These are phyloP conservation scores for Micronycteris hirsuta DNA, from an alignment of 2,113 vertebrate species.

Conservation along the genomic window DNA sequence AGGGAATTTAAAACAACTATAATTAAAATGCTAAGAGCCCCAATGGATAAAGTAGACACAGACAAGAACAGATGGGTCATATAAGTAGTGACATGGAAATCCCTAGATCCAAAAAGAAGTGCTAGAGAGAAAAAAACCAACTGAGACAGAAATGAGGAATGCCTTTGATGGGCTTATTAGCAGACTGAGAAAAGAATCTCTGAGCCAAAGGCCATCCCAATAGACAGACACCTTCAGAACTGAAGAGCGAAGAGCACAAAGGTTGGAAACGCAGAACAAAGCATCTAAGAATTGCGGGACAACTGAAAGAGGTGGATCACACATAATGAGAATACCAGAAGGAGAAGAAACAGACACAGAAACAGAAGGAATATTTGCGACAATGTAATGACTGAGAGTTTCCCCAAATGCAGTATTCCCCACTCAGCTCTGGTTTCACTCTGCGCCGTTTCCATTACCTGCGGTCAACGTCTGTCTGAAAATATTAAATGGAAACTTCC, in stretches of 20 bases:
- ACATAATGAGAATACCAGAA: neutral
- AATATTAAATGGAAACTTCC: neutral
- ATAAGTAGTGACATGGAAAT: neutral
- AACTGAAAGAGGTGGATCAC: neutral
- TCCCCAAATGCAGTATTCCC: neutral
- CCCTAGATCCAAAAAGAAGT: neutral
- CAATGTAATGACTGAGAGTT: neutral
- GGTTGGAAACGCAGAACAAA: too few species aligned
- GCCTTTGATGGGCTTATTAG: neutral
- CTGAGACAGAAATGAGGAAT: neutral
- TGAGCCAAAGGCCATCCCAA: neutral
- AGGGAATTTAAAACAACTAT: neutral
- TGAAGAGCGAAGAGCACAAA: neutral
- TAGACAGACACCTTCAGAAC: neutral
- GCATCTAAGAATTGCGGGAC: neutral
- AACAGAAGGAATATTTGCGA: neutral
- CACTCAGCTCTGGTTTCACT: neutral
- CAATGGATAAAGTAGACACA: neutral
- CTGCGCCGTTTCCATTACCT: neutral
- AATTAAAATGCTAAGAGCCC: neutral
- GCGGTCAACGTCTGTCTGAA: neutral
- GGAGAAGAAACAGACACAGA: neutral
- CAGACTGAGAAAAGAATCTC: neutral
- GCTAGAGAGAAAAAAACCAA: neutral
- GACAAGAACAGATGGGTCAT: neutral